Percentiles rank a stretch among this genome's conserved stretches.
Conservation (phyloP, 2,888 invertebrate species). For the Tethea ocularis region DNA sequence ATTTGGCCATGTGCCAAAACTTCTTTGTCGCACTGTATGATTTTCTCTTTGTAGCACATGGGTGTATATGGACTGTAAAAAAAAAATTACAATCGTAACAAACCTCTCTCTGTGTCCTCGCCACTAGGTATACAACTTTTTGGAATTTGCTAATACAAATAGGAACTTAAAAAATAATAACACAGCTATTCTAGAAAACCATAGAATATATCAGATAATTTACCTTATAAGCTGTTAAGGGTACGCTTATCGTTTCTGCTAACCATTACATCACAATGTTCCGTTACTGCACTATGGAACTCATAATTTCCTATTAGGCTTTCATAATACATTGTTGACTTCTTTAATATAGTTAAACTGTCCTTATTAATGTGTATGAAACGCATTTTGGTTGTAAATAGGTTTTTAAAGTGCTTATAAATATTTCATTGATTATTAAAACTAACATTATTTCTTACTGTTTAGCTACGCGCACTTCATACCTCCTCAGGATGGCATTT, state of each 20-base stretch:
- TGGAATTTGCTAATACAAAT: not conserved
- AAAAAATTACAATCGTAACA: too few relatives aligned
- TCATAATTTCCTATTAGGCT: not conserved
- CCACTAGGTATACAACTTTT: too few relatives aligned
- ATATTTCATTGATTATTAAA: not conserved
- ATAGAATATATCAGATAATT: not conserved
- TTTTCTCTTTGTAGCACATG: too few relatives aligned
- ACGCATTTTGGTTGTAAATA: not conserved
- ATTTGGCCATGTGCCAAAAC: too few relatives aligned
- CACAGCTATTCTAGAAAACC: not conserved
- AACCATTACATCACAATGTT: too few relatives aligned
- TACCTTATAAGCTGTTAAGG: not conserved
- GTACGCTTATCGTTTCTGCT: not conserved
- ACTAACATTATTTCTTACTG: not conserved
- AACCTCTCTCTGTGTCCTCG: too few relatives aligned
- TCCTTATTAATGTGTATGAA: not conserved
- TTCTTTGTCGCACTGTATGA: too few relatives aligned
- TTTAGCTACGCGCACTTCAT: not conserved
- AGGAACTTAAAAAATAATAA: not conserved
- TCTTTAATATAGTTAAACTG: not conserved
- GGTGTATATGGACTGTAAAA: too few relatives aligned
- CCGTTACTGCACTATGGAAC: not conserved
- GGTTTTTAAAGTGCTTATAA: not conserved
- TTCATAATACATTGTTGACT: not conserved
- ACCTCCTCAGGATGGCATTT: too few relatives aligned